A percentile compares a stretch with the other conserved stretches of the same genome.
These are phyloP conservation scores for Sparus aurata DNA, from an alignment of 2,797 vertebrate species.

Conservation along the genomic window DNA sequence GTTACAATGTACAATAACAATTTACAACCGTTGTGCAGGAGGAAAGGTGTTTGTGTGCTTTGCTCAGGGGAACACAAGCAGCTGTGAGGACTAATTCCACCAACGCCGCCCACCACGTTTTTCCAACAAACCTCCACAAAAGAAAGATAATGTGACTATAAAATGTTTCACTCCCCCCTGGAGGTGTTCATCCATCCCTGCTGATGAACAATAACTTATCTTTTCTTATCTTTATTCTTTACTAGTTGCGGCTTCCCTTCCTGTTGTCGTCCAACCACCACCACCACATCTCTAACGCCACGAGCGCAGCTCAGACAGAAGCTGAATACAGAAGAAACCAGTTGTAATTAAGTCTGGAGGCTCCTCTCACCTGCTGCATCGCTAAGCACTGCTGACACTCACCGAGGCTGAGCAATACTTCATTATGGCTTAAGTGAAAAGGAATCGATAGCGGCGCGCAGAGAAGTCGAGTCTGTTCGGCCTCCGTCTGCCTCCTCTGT, in stretches of 20 bases:
- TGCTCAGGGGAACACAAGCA: background rate
- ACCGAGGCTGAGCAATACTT: constrained; percentile 69
- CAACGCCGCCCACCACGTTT: no score
- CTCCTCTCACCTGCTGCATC: constrained; percentile 61
- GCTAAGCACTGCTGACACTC: constrained; percentile 71
- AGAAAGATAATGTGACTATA: no score
- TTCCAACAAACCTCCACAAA: no score
- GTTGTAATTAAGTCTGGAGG: constrained; percentile 68
- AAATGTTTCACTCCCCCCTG: no score
- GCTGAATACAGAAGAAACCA: constrained; percentile 39
- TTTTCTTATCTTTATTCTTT: background rate
- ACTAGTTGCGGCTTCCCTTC: background rate
- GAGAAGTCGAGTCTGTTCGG: constrained; percentile 39
- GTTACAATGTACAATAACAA: background rate
- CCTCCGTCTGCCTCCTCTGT: constrained; percentile 41
- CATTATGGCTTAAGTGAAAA: constrained; percentile 77
- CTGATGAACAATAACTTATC: background rate
- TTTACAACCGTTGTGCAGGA: background rate
- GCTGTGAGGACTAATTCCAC: no score
- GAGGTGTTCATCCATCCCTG: background rate
- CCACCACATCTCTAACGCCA: background rate
- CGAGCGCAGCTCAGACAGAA: constrained; percentile 9
- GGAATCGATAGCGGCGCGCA: constrained; percentile 67
- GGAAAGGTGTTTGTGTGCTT: background rate
- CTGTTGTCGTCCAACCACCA: background rate